Evolutionary conservation across 2,797 vertebrate genomes (phyloP).

Genomic region (Ataeniobius toweri): DNA sequence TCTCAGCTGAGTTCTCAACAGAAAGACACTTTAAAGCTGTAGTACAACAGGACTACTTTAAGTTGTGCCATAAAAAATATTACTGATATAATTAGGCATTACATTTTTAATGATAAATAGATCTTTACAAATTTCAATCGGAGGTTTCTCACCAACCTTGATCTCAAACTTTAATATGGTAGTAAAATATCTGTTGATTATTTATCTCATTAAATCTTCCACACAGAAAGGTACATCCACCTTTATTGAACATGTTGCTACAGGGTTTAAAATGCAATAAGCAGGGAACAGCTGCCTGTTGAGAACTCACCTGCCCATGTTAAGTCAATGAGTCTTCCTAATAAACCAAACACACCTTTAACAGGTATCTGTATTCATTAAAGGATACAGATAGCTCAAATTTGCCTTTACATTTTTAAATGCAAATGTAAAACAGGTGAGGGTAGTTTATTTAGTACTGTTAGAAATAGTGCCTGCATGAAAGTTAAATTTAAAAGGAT

Average conservation of each 20-base stretch:
- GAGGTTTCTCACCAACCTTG: neutral
- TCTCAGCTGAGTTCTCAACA: no score
- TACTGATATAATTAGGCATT: neutral
- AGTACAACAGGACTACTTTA: neutral
- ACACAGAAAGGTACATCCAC: neutral
- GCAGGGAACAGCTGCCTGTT: neutral
- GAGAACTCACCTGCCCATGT: neutral
- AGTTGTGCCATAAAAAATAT: no score
- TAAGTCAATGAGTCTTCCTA: neutral
- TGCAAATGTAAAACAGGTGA: neutral
- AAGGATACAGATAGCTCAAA: neutral
- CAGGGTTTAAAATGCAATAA: neutral
- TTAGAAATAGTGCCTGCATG: neutral
- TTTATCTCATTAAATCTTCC: neutral
- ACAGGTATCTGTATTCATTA: neutral
- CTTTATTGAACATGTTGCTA: neutral
- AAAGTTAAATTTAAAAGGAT: conserved; percentile 3
- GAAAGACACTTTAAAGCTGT: no score
- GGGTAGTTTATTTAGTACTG: neutral
- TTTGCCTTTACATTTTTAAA: neutral
- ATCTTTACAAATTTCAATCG: neutral
- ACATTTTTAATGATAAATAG: neutral
- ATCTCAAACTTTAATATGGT: neutral
- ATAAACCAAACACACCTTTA: neutral
- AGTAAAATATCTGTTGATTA: neutral